Percentiles rank a stretch among this genome's conserved stretches.
These are phyloP conservation scores for Ametastegia equiseti DNA, from an alignment of 2,888 invertebrate species.

Conservation along the genomic window DNA sequence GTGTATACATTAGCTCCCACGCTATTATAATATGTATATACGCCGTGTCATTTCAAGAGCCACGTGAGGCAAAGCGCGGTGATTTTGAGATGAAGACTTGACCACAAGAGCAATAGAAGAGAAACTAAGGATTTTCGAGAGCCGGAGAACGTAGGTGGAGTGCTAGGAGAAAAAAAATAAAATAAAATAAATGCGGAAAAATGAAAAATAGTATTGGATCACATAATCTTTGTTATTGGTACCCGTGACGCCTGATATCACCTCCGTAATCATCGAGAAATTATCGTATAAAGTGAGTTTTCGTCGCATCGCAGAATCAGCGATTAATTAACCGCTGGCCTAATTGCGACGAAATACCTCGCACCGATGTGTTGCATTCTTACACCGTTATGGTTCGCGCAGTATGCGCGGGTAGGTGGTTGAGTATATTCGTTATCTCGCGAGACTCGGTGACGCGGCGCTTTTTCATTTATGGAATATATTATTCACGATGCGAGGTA, in stretches of 20 bases:
- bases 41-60: constrained; percentile 59
- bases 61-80: constrained; percentile 57
- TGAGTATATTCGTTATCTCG: constrained; percentile 2
- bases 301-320: constrained; percentile 14
- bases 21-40: no score
- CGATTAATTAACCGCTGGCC: constrained; percentile 41
- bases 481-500: constrained; percentile 32
- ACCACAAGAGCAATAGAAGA: not conserved
- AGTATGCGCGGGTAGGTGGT: no score
- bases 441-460: constrained; percentile 15
- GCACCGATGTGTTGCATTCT: constrained; percentile 16
- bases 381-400: no score
- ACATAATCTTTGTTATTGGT: constrained; percentile 26
- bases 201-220: not conserved
- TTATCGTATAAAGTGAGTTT: not conserved
- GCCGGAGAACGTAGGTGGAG: constrained; percentile 25
- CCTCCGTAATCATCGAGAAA: not conserved
- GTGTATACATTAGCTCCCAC: not conserved
- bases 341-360: constrained; percentile 41
- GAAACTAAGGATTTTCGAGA: constrained; percentile 34
- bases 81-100: not conserved
- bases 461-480: constrained; percentile 39
- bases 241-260: constrained; percentile 16
- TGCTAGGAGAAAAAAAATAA: constrained; percentile 15
- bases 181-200: constrained; percentile 43